Conservation (phyloP, 2,797 vertebrate genomes). For the Epinephelus malabaricus region DNA sequence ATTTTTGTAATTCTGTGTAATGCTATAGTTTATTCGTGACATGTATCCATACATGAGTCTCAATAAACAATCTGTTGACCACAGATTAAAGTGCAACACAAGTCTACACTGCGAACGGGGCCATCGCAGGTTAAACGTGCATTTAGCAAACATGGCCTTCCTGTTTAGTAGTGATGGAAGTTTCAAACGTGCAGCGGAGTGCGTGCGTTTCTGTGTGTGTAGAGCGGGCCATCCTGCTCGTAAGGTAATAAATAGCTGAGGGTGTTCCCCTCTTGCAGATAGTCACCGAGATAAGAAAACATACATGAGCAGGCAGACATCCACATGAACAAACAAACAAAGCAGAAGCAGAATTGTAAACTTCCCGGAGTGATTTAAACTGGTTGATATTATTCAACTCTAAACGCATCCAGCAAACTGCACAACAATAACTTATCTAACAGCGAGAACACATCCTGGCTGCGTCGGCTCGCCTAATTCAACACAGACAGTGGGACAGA, state of each 20-base stretch:
- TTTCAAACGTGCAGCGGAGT: constrained; percentile 14
- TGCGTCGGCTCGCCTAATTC: constrained; percentile 11
- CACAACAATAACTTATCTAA: neutral
- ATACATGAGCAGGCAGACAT: constrained; percentile 40
- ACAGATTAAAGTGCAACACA: neutral
- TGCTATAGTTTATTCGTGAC: constrained; percentile 1
- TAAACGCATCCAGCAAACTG: constrained; percentile 10
- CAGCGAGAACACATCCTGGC: constrained; percentile 1
- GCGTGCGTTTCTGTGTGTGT: constrained; percentile 6
- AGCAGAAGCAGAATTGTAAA: constrained; percentile 24
- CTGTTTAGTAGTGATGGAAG: neutral
- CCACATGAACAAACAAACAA: constrained; percentile 51
- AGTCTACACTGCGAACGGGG: neutral
- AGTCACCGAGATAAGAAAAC: constrained; percentile 63
- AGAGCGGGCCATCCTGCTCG: constrained; percentile 17
- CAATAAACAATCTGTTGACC: neutral
- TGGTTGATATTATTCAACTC: constrained; percentile 6
- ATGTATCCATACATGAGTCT: neutral
- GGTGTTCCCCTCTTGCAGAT: constrained; percentile 63
- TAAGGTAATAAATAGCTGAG: constrained; percentile 67
- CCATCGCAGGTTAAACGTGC: constrained; percentile 1
- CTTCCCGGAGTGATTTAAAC: constrained; percentile 11
- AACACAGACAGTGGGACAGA: constrained; percentile 22
- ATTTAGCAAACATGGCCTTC: neutral
- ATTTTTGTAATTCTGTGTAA: neutral